These are phyloP conservation scores for Drosophila sp. DNA, from an alignment of 1,140 invertebrate genomes.

Conservation along the genomic window DNA sequence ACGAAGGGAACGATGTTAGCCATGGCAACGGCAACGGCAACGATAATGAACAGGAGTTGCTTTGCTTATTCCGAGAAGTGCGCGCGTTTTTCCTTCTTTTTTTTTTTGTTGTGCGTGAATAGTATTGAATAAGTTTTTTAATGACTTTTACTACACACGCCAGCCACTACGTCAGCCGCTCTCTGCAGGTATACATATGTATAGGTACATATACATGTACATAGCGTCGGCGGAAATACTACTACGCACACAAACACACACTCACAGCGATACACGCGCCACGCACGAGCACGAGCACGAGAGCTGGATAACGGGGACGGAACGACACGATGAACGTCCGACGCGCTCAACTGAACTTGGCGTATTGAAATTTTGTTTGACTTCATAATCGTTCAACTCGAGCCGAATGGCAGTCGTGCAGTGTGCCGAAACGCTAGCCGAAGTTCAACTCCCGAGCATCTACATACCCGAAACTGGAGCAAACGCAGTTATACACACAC, in stretches of 20 bases:
- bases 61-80: slow-evolving; percentile 50
- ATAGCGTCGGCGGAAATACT: slow-evolving; percentile 62
- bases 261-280: neutral
- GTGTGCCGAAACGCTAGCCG: slow-evolving; percentile 21
- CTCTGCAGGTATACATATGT: slow-evolving; percentile 20
- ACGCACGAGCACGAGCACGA: slow-evolving; percentile 40
- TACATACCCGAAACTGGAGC: slow-evolving; percentile 67
- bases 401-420: slow-evolving; percentile 31
- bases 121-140: slow-evolving; percentile 82
- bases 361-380: slow-evolving; percentile 72
- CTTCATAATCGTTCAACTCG: slow-evolving; percentile 46
- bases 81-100: slow-evolving; percentile 60
- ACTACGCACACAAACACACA: slow-evolving; percentile 64
- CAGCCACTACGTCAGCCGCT: slow-evolving; percentile 56
- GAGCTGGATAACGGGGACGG: slow-evolving; percentile 38
- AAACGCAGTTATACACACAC: slow-evolving; percentile 56
- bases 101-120: slow-evolving; percentile 67
- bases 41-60: slow-evolving; percentile 37
- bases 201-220: slow-evolving; percentile 28
- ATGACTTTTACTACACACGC: slow-evolving; percentile 80
- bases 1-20: slow-evolving; percentile 7
- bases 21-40: slow-evolving; percentile 26
- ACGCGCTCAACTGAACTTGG: slow-evolving; percentile 82
- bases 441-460: slow-evolving; percentile 31
- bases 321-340: slow-evolving; percentile 67